These are phyloP conservation scores for Otolemur garnettii DNA, from an alignment of 2,113 vertebrate genomes.

Conservation along the genomic window DNA sequence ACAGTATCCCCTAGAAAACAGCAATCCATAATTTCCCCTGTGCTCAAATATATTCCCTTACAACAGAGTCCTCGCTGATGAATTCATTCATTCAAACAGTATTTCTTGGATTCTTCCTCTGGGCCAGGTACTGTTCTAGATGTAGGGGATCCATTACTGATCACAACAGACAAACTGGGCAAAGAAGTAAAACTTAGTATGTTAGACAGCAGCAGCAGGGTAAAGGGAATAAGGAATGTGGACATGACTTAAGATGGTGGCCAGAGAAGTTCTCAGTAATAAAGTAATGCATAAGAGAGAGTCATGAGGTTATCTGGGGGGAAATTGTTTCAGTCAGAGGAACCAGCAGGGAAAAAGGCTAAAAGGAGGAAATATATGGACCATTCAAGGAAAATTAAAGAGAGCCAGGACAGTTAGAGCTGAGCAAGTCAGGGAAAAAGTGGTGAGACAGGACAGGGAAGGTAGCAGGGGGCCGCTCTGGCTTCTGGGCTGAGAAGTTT, in stretches of 20 bases:
- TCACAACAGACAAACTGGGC: not conserved
- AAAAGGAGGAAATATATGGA: not conserved
- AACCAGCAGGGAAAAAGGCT: not conserved
- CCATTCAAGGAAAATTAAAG: not conserved
- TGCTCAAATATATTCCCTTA: not conserved
- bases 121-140: not conserved
- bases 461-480: not conserved
- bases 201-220: too few relatives aligned
- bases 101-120: not conserved
- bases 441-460: not conserved
- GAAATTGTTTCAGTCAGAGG: not conserved
- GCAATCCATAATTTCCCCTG: not conserved
- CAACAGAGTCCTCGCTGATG: not conserved
- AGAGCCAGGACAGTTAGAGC: not conserved
- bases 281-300: not conserved
- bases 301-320: accelerated
- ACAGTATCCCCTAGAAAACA: not conserved
- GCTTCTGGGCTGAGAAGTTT: not conserved
- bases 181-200: not conserved
- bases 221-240: not conserved
- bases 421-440: not conserved
- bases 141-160: not conserved
- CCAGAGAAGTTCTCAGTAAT: not conserved
- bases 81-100: not conserved
- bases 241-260: not conserved